phyloP scores from a whole-genome alignment of 1,140 invertebrate genomes.

The Cotesia glomerata region DNA sequence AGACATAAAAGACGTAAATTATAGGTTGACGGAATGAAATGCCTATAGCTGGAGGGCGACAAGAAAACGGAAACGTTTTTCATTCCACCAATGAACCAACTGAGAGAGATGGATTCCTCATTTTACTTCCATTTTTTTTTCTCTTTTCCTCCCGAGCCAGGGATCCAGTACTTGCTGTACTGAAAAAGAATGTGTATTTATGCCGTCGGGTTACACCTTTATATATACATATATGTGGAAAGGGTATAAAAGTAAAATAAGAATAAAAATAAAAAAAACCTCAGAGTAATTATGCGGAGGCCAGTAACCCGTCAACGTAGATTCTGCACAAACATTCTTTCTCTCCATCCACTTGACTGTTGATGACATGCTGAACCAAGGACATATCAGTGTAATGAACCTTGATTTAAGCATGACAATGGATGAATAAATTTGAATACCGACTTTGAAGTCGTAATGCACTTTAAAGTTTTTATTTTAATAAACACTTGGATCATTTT shows the following conservation, averaged over 20 bases:
- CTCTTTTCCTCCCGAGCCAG: neutral
- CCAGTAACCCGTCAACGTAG: neutral
- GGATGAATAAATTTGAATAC: neutral
- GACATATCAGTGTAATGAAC: neutral
- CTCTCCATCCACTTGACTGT: neutral
- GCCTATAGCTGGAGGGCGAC: constrained; percentile 8
- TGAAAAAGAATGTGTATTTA: neutral
- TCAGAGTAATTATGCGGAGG: constrained; percentile 11
- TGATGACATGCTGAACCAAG: neutral
- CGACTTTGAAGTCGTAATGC: neutral
- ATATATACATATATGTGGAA: no score
- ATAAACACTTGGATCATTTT: no score
- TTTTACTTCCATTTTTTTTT: neutral
- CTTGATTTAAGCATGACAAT: neutral
- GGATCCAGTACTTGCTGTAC: neutral
- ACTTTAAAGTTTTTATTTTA: no score
- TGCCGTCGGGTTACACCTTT: neutral
- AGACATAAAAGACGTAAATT: neutral
- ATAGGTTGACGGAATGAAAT: neutral
- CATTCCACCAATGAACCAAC: neutral
- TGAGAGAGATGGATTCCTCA: constrained; percentile 12
- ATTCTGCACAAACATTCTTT: neutral
- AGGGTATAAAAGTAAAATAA: neutral
- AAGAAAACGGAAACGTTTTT: constrained; percentile 25
- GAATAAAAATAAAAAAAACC: constrained; percentile 1